Evolutionary conservation across 2,888 invertebrate species (phyloP), one percentile per base, ranked within the genome.

Genomic region (Pachymerium ferrugineum): DNA sequence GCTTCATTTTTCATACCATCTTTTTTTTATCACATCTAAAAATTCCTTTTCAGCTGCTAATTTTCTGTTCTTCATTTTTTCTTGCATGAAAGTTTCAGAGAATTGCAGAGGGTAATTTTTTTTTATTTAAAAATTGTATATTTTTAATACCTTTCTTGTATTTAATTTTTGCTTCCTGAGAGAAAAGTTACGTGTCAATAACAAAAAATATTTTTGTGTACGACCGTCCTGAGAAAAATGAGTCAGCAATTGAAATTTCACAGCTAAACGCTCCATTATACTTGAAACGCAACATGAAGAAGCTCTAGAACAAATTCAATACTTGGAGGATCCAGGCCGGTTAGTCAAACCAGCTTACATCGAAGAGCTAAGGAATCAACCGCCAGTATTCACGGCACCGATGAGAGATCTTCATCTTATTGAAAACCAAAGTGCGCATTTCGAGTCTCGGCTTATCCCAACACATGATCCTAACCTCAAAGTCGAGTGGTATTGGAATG

Each of bases 401-500:
- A 89, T 95, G 81, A 90, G 91, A 79, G 94, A 94, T 81, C 86
- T 93, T 14, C 87, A 88, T 77, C 91, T 92, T 4, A 90, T 92
- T 75, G 96, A 97, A 84, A 94, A 93, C 81, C 92, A 93, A 84
- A 92, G 94, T 1, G 94, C 91, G 74, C 94, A 96, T 83, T 95
- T 97, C 81, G 96, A 97, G 84, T 94, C 94, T 19, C 88, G 94
- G 29, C 87, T 97, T 1, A 94, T 96, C 80, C 97, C 97, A 10
- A 95, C 96, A 1, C 96, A 95, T 73, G 97, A 97, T 84, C 88
- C 95, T 0, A 90, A 91, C 77, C 86, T 97, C n/a, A 90, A 89
- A 81, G 93, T 97, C 3, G 93, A 95, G 84, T 97, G 96, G 96
- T 85, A 93, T 75, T 89, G 93, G 75, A 94, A 97, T 82, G 95